phyloP scores from a whole-genome alignment of 2,888 invertebrate genomes.

The Ditylenchus weischeri region DNA sequence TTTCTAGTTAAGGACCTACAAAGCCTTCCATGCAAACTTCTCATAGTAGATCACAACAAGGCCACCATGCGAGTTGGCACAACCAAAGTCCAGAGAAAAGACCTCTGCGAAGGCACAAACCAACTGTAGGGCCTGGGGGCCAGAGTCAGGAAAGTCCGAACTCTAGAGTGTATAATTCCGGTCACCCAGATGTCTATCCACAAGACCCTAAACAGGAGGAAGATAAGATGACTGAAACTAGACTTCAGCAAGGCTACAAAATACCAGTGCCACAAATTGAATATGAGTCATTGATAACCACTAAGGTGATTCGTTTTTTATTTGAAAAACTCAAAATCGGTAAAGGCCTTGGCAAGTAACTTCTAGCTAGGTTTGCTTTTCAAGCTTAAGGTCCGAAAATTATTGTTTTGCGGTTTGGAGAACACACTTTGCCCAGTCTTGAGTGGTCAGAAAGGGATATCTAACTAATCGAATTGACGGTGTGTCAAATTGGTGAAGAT shows the following conservation, averaged over 20 bases:
- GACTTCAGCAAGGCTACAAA: constrained; percentile 43
- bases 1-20: no score
- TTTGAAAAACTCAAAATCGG: no score
- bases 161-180: neutral
- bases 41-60: neutral
- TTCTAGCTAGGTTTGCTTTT: no score
- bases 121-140: neutral
- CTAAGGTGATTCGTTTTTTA: constrained; percentile 25
- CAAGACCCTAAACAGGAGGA: constrained; percentile 48
- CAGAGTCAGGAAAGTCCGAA: constrained; percentile 6
- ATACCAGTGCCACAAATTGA: constrained; percentile 37
- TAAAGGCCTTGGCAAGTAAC: no score
- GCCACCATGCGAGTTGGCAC: constrained; percentile 1
- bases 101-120: neutral
- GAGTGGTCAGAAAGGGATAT: no score
- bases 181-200: constrained; percentile 48
- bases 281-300: constrained; percentile 40
- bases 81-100: constrained; percentile 12
- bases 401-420: no score
- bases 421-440: no score
- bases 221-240: constrained; percentile 41
- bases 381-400: no score
- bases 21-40: no score
- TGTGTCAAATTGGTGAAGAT: no score
- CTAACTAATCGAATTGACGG: no score